Evolutionary conservation across 1,140 invertebrate species (phyloP).

Genomic region (Conopomorpha cramerella): DNA sequence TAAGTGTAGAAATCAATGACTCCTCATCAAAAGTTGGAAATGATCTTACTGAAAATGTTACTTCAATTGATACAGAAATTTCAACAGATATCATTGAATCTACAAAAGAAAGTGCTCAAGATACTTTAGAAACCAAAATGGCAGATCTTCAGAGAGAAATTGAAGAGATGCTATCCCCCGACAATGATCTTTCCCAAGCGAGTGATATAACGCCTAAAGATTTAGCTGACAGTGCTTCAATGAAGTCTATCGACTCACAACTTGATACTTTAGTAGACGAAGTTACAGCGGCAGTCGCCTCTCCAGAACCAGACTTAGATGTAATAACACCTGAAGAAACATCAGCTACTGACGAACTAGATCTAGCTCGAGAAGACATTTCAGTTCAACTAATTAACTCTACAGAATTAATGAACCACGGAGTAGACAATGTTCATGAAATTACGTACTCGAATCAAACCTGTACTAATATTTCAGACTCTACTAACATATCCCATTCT

Average conservation of each 20-base stretch:
- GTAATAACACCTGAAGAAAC: background rate
- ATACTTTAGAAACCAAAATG: slow-evolving; percentile 48
- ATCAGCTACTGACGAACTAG: too few species aligned
- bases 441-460: too few species aligned
- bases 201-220: slow-evolving; percentile 33
- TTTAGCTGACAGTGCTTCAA: slow-evolving; percentile 16
- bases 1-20: slow-evolving; percentile 18
- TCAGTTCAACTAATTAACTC: too few species aligned
- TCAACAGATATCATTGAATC: slow-evolving; percentile 4
- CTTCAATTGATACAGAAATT: background rate
- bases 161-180: slow-evolving; percentile 47
- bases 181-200: slow-evolving; percentile 34
- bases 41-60: slow-evolving; percentile 2
- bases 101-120: slow-evolving; percentile 7
- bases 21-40: background rate
- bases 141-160: slow-evolving; percentile 52
- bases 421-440: too few species aligned
- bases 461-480: slow-evolving; percentile 7
- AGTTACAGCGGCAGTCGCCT: slow-evolving; percentile 32
- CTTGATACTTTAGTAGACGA: slow-evolving; percentile 30
- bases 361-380: too few species aligned
- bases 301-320: slow-evolving; percentile 29
- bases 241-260: slow-evolving; percentile 26
- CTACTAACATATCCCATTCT: slow-evolving; percentile 27
- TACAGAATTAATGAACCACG: too few species aligned